A percentile compares a stretch with the other conserved stretches of the same genome.
phyloP scores from a whole-genome alignment of 2,888 invertebrate genomes.

The Drosophila hawaiiensis region DNA sequence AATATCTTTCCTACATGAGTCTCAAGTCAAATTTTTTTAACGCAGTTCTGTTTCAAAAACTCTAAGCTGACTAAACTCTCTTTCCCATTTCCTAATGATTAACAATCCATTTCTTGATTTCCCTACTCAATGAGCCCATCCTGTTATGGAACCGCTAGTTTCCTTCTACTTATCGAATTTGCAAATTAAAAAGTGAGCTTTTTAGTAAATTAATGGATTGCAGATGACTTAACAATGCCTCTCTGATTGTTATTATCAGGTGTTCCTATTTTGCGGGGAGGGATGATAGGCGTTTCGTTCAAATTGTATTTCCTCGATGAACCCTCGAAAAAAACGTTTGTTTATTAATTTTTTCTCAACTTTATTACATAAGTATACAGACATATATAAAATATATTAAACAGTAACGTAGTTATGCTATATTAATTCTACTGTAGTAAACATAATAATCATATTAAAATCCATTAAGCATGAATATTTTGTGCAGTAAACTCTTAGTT shows the following conservation, averaged over 20 bases:
- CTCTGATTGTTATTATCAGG: not conserved
- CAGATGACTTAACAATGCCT: not conserved
- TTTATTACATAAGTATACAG: constrained; percentile 72
- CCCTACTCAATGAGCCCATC: too few relatives aligned
- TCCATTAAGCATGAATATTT: constrained; percentile 58
- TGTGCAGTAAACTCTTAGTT: constrained; percentile 71
- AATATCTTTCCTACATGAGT: too few relatives aligned
- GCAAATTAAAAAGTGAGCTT: not conserved
- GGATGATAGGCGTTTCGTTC: not conserved
- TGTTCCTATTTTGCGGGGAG: not conserved
- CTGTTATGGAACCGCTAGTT: too few relatives aligned
- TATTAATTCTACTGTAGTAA: constrained; percentile 73
- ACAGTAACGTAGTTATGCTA: constrained; percentile 62
- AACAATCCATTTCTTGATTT: too few relatives aligned
- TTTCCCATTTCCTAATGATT: too few relatives aligned
- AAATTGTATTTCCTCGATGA: not conserved
- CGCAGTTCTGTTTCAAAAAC: too few relatives aligned
- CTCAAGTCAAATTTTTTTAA: too few relatives aligned
- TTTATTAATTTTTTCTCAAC: constrained; percentile 39
- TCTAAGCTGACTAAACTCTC: too few relatives aligned
- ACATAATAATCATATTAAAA: constrained; percentile 60
- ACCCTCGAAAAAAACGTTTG: not conserved
- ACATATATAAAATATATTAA: constrained; percentile 73
- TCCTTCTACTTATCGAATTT: too few relatives aligned
- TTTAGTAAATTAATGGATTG: not conserved